Conservation (phyloP, 2,113 vertebrate species). For the Pleuronectes platessa region DNA sequence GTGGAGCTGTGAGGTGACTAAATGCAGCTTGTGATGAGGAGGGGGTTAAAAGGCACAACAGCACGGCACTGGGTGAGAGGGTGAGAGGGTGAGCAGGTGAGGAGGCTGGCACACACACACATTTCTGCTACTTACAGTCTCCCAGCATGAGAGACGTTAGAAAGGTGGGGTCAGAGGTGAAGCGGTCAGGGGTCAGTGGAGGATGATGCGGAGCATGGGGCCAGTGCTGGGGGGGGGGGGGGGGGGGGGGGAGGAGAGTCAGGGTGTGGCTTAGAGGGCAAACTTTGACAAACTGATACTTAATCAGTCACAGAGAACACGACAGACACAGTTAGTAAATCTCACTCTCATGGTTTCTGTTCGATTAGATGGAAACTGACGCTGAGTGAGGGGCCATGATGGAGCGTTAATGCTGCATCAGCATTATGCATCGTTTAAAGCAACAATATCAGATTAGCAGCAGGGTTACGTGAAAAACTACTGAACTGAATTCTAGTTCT, state of each 20-base stretch:
- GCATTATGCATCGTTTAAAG: not conserved
- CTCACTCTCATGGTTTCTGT: not conserved
- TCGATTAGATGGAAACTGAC: constrained; percentile 8
- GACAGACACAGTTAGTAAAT: constrained; percentile 38
- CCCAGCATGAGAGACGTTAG: constrained; percentile 74
- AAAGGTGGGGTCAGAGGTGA: constrained; percentile 73
- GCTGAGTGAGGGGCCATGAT: not conserved
- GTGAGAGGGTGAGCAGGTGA: too few species aligned
- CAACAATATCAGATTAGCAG: too few species aligned
- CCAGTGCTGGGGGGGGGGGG: constrained; percentile 74
- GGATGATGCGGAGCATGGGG: constrained; percentile 83
- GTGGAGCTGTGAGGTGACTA: constrained; percentile 4
- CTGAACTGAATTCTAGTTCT: too few species aligned
- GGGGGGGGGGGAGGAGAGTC: constrained; percentile 75
- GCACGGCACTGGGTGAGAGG: constrained; percentile 13
- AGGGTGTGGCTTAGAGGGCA: constrained; percentile 45
- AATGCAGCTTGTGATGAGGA: not conserved
- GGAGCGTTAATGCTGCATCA: constrained; percentile 16
- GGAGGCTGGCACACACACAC: not conserved
- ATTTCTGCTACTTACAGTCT: constrained; percentile 84
- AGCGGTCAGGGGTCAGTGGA: constrained; percentile 80
- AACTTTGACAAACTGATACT: constrained; percentile 1
- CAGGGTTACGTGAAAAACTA: too few species aligned
- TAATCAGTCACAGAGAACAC: constrained; percentile 1
- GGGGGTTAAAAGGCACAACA: constrained; percentile 38